A percentile compares a stretch with the other conserved stretches of the same genome.
Evolutionary conservation across 2,113 vertebrate genomes (phyloP).

Genomic region (Dunckerocampus dactyliophorus): DNA sequence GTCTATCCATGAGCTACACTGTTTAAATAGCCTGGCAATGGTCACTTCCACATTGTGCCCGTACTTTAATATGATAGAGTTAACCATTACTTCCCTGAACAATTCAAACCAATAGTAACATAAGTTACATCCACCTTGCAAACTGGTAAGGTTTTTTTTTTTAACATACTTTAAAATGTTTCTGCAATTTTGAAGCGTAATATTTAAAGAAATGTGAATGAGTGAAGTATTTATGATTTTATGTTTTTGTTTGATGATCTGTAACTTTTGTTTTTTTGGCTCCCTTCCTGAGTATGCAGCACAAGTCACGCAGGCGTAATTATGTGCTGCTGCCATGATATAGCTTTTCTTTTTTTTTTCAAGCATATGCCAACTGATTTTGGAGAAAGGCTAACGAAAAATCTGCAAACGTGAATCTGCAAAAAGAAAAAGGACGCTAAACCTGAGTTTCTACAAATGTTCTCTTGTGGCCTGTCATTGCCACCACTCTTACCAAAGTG

Average conservation of each 20-base stretch:
- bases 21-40: background rate
- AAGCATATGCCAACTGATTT: constrained; percentile 27
- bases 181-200: background rate
- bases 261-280: constrained; percentile 13
- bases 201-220: constrained; percentile 23
- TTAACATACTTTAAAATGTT: background rate
- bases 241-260: constrained; percentile 33
- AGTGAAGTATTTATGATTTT: constrained; percentile 30
- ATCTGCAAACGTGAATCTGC: constrained; percentile 47
- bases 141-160: constrained; percentile 16
- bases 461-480: constrained; percentile 58
- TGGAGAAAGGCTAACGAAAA: constrained; percentile 35
- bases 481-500: constrained; percentile 78
- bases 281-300: constrained; percentile 17
- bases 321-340: constrained; percentile 32
- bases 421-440: constrained; percentile 64
- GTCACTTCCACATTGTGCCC: constrained; percentile 19
- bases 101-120: background rate
- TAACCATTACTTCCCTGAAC: background rate
- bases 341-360: constrained; percentile 2
- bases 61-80: background rate
- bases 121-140: constrained; percentile 30
- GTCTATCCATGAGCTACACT: too few relatives aligned
- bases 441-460: constrained; percentile 37
- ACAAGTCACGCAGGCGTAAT: constrained; percentile 63